A percentile compares a stretch with the other conserved stretches of the same genome.
Conservation (phyloP, 1,140 invertebrate species). For the Pinna nobilis region DNA sequence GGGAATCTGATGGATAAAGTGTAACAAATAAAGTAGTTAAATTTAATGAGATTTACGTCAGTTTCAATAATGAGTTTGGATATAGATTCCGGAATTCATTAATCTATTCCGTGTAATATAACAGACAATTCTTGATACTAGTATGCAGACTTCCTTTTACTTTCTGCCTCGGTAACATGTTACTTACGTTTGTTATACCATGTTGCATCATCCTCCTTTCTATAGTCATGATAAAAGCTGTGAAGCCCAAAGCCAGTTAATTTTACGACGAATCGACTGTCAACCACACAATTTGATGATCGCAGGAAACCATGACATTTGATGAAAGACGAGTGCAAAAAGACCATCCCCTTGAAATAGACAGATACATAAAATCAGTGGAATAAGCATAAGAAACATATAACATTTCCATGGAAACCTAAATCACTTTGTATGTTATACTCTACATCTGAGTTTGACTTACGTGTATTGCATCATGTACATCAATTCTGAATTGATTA, state of each 20-base stretch:
- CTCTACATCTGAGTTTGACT: no score
- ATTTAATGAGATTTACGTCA: no score
- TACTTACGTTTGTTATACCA: background rate
- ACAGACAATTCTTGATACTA: no score
- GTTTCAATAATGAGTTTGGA: no score
- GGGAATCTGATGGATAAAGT: no score
- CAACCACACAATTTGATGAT: conserved; percentile 92
- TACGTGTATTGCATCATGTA: background rate
- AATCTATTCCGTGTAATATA: no score
- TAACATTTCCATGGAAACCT: no score
- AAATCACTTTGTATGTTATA: no score
- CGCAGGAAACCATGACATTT: conserved; percentile 90
- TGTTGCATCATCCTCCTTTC: background rate
- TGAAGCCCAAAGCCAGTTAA: conserved; percentile 89
- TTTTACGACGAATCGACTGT: conserved; percentile 94
- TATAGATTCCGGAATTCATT: no score
- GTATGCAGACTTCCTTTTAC: no score
- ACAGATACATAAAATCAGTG: background rate
- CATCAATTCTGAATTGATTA: background rate
- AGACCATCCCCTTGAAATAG: conserved; percentile 61
- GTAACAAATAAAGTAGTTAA: no score
- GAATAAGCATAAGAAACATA: background rate
- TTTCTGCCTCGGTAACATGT: no score
- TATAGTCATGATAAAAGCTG: conserved; percentile 14
- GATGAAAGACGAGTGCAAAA: conserved; percentile 88